Evolutionary conservation across 2,113 vertebrate genomes (phyloP), one percentile per base, ranked within the genome.

Genomic region (Bufo gargarizans): DNA sequence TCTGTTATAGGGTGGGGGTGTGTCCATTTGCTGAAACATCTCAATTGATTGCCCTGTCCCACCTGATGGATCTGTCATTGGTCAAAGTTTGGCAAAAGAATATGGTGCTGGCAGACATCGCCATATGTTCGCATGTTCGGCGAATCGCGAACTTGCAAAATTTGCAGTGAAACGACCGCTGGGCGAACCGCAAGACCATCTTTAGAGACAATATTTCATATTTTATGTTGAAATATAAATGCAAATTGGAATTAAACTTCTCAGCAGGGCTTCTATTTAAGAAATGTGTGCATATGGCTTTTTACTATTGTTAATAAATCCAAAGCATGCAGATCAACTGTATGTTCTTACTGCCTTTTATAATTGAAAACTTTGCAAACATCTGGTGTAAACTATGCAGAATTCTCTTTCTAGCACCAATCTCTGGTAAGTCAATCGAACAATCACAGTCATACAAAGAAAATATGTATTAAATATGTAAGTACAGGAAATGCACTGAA

Each of bases 251-350:
- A 88, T 88, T 59, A 88, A 88, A 88, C 43, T 49, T 83, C 69
- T 83, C 69, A 65, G 79, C 11, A 14, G 69, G 56, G 33, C 47
- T 72, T 80, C 43, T 43, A 33, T 79, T 80, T 87, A 71, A 12
- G 49, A 76, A 82, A 82, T 83, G 79, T 63, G 45, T 88, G 69
- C 80, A 88, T 88, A 88, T 88, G 86, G 86, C 86, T 77, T 77
- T 83, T 83, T 82, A 88, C 72, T 74, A 63, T 82, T 58, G 71
- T 88, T 80, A 79, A 86, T 86, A 82, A 63, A 82, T 83, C 61
- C n/a, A 76, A 71, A 76, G 67, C 76, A 77, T 83, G 86, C 79
- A 83, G 56, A 88, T 53, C 43, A 74, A 61, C 86, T 82, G 80
- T 88, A 82, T 82, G 69, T 88, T 83, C 67, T 72, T 47, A 20